phyloP scores from a whole-genome alignment of 2,113 vertebrate species.

The Myanophis thanlyinensis region DNA sequence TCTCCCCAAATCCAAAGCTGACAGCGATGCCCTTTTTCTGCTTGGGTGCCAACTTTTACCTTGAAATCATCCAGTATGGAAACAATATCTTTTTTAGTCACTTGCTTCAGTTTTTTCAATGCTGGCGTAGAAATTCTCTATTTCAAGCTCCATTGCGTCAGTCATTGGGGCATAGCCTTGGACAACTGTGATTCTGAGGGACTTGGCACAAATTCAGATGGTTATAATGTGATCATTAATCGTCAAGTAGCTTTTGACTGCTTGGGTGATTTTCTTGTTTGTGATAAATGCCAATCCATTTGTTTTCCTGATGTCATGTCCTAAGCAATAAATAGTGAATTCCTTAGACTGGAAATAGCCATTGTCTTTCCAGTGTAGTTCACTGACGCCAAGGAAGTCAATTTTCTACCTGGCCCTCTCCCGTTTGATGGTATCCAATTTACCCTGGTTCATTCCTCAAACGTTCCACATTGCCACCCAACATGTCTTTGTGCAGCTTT shows the following conservation, averaged over 20 bases:
- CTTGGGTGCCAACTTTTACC: neutral
- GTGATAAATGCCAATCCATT: neutral
- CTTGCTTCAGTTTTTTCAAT: neutral
- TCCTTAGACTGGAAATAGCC: neutral
- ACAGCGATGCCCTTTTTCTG: neutral
- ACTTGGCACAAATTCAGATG: neutral
- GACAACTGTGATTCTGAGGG: neutral
- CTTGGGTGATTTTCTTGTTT: neutral
- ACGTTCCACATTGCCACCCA: neutral
- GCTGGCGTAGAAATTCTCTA: neutral
- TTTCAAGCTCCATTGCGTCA: neutral
- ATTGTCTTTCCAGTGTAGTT: neutral
- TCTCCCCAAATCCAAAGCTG: neutral
- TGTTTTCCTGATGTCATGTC: neutral
- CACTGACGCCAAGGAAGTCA: neutral
- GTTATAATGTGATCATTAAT: neutral
- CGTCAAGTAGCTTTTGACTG: neutral
- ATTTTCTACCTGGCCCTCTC: neutral
- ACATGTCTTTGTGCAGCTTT: neutral
- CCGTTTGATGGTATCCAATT: neutral
- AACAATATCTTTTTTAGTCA: neutral
- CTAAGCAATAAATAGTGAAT: neutral
- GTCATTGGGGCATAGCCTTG: neutral
- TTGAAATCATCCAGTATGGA: neutral
- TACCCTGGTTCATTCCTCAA: neutral